phyloP scores from a whole-genome alignment of 2,888 invertebrate species.

The Athalia cordata region DNA sequence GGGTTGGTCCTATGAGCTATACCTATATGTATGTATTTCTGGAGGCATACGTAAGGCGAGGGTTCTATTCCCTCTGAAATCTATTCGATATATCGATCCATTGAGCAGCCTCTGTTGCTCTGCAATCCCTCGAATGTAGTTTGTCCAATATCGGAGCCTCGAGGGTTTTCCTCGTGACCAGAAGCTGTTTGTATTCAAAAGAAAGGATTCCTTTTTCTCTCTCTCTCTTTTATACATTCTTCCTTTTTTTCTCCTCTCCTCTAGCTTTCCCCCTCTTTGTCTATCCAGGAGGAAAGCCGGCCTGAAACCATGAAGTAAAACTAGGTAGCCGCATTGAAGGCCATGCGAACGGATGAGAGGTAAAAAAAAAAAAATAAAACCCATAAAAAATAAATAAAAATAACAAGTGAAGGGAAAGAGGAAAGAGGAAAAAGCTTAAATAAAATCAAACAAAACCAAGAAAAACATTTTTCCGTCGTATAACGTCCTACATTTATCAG shows the following conservation, averaged over 20 bases:
- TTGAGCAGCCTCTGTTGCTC: constrained; percentile 35
- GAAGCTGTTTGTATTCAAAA: constrained; percentile 43
- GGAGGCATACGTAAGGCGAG: neutral
- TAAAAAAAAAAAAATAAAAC: neutral
- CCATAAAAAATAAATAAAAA: neutral
- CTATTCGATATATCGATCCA: constrained; percentile 37
- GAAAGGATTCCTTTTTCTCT: constrained; percentile 4
- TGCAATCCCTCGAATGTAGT: constrained; percentile 37
- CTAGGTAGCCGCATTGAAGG: neutral
- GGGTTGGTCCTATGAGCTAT: neutral
- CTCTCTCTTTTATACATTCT: neutral
- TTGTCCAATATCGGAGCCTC: constrained; percentile 41
- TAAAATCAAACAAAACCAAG: constrained; percentile 17
- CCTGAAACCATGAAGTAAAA: constrained; percentile 1
- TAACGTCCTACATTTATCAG: constrained; percentile 26
- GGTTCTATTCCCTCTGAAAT: constrained; percentile 24
- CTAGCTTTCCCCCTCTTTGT: neutral
- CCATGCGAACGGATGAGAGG: neutral
- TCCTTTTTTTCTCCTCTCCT: neutral
- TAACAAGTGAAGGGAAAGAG: neutral
- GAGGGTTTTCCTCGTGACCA: constrained; percentile 37
- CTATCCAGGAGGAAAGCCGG: constrained; percentile 1
- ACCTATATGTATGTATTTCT: constrained; percentile 16
- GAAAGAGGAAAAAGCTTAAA: constrained; percentile 4
- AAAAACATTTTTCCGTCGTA: constrained; percentile 19